Conservation (phyloP, 2,797 vertebrate genomes). For the Hippopotamyrus pictus region DNA sequence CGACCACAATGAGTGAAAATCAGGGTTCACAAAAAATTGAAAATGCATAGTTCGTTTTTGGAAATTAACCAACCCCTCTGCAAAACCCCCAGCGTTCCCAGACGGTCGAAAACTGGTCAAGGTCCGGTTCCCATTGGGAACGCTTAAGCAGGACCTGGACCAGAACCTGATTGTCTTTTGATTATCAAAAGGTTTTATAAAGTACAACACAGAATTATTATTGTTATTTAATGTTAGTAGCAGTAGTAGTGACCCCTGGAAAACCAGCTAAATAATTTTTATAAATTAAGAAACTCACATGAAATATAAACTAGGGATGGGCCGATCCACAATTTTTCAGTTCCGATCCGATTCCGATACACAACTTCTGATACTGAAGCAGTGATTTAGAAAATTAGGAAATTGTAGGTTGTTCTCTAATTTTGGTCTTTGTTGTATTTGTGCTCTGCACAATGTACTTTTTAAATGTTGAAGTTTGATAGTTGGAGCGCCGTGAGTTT, state of each 20-base stretch:
- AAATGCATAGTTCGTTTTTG: not conserved
- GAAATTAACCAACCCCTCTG: not conserved
- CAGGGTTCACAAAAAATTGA: not conserved
- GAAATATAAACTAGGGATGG: not conserved
- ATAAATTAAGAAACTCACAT: not conserved
- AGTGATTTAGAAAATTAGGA: not conserved
- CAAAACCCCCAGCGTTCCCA: not conserved
- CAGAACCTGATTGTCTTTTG: not conserved
- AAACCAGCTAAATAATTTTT: not conserved
- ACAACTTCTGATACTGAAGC: not conserved
- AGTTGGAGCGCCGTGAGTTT: not conserved
- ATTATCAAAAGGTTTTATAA: not conserved
- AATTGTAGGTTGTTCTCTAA: not conserved
- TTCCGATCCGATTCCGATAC: not conserved
- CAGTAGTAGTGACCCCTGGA: not conserved
- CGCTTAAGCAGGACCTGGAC: not conserved
- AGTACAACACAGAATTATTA: not conserved
- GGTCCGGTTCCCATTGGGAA: not conserved
- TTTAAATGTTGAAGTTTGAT: not conserved
- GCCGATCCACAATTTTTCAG: not conserved
- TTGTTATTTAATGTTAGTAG: not conserved
- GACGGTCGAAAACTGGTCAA: not conserved
- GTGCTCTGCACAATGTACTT: not conserved
- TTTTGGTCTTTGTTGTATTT: not conserved
- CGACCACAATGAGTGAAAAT: not conserved